Conservation (phyloP, 1,140 invertebrate species). For the Ditylenchus dipsaci region DNA sequence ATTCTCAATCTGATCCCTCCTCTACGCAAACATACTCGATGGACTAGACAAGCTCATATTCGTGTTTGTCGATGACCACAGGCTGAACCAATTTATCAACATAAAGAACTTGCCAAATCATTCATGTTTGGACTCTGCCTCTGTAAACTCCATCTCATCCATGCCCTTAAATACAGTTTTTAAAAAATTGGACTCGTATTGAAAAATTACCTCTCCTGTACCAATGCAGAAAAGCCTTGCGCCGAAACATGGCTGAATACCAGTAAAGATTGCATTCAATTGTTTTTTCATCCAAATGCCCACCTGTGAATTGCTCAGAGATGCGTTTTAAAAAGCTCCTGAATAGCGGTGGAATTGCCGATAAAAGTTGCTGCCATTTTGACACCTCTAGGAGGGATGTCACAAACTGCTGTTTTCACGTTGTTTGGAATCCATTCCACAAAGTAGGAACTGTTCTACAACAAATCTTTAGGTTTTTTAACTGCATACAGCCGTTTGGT, state of each 20-base stretch:
- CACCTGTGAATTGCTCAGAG: constrained; percentile 28
- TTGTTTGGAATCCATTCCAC: constrained; percentile 71
- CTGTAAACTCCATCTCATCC: constrained; percentile 66
- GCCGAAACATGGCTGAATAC: constrained; percentile 42
- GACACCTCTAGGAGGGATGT: constrained; percentile 63
- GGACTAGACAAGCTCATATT: too few relatives aligned
- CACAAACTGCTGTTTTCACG: constrained; percentile 68
- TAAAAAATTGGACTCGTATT: too few relatives aligned
- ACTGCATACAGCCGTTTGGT: too few relatives aligned
- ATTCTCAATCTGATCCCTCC: too few relatives aligned
- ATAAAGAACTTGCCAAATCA: constrained; percentile 71
- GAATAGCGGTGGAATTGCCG: constrained; percentile 69
- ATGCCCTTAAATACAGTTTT: too few relatives aligned
- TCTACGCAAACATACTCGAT: too few relatives aligned
- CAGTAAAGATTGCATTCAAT: background rate
- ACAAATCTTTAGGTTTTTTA: too few relatives aligned
- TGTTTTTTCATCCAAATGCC: background rate
- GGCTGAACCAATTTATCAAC: too few relatives aligned
- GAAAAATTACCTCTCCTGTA: too few relatives aligned
- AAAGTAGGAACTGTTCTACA: constrained; percentile 65
- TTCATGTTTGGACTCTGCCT: constrained; percentile 75
- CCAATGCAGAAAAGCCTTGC: constrained; percentile 81
- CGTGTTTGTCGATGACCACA: too few relatives aligned
- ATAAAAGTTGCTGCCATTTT: constrained; percentile 65
- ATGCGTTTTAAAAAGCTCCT: constrained; percentile 76